Percentiles rank a stretch among this genome's conserved stretches.
phyloP scores from a whole-genome alignment of 2,888 invertebrate species.

The Caenorhabditis sp. region DNA sequence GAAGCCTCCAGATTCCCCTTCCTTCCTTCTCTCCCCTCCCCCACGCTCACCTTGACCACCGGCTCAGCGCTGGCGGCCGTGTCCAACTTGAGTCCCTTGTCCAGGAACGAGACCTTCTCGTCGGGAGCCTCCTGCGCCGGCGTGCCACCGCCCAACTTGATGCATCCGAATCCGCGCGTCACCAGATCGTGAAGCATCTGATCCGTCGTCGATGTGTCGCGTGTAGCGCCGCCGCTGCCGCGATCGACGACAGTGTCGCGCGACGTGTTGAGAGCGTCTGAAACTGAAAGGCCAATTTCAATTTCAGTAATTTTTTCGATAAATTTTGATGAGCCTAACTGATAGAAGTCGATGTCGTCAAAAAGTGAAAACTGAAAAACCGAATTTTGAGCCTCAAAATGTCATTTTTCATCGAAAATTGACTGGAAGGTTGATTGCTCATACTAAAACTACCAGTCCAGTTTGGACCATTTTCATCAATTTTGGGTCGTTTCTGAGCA shows the following conservation, averaged over 20 bases:
- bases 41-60: constrained; percentile 64
- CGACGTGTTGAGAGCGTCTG: constrained; percentile 47
- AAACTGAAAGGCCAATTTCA: not conserved
- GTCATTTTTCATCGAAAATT: no score
- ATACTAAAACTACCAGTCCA: no score
- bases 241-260: constrained; percentile 51
- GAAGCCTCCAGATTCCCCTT: not conserved
- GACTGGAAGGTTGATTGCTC: no score
- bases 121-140: not conserved
- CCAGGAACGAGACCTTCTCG: constrained; percentile 59
- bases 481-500: no score
- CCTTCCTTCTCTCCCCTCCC: no score
- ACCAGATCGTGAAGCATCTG: constrained; percentile 39
- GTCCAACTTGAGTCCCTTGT: constrained; percentile 64
- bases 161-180: constrained; percentile 56
- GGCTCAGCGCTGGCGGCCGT: constrained; percentile 60
- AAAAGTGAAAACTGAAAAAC: not conserved
- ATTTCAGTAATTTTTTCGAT: no score
- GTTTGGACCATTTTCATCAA: no score
- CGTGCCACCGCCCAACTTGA: not conserved
- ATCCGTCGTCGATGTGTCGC: no score
- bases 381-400: no score
- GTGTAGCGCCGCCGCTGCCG: no score
- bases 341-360: no score
- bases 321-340: no score